Conservation (phyloP, 2,888 invertebrate genomes). For the Hartigia nigra region DNA sequence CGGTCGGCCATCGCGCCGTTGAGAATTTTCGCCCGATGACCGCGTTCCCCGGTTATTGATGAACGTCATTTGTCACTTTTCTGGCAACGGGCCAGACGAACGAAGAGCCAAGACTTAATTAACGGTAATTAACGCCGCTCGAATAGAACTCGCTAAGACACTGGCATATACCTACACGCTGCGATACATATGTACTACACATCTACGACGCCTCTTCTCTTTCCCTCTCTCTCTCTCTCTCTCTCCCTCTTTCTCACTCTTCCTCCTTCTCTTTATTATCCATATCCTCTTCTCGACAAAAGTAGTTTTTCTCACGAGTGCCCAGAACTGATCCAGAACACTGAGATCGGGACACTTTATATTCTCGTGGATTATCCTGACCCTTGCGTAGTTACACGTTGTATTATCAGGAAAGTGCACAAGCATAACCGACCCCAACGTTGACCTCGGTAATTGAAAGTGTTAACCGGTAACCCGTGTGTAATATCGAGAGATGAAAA, state of each 20-base stretch:
- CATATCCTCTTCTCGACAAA: not conserved
- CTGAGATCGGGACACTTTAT: not conserved
- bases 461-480: constrained; percentile 26
- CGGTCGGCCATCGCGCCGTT: not conserved
- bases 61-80: not conserved
- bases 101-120: constrained; percentile 8
- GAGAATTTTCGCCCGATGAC: not conserved
- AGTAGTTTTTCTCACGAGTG: not conserved
- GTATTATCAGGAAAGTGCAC: constrained; percentile 9
- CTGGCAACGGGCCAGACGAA: not conserved
- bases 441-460: constrained; percentile 47
- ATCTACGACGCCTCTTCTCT: not conserved
- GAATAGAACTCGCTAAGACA: not conserved
- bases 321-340: not conserved
- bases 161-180: not conserved
- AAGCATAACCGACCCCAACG: constrained; percentile 40
- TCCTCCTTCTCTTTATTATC: not conserved
- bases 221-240: no score
- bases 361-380: not conserved
- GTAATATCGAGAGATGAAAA: not conserved
- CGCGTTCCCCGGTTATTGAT: not conserved
- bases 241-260: no score
- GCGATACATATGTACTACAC: not conserved
- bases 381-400: not conserved
- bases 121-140: constrained; percentile 13